phyloP scores from a whole-genome alignment of 2,113 vertebrate species.

The Chiloscyllium plagiosum region DNA sequence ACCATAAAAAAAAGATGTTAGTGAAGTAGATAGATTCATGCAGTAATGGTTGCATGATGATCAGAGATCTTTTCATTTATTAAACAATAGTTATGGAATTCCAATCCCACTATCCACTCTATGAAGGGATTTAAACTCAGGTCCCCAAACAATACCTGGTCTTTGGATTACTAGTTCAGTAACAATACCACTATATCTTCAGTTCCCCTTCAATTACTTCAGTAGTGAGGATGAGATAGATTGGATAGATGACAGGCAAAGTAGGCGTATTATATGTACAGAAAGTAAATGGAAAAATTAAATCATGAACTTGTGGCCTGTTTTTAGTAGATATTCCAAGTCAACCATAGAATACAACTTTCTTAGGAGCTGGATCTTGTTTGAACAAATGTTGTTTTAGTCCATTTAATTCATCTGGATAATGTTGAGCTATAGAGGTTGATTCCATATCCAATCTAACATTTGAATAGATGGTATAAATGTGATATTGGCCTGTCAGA shows the following conservation, averaged over 20 bases:
- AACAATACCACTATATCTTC: no score
- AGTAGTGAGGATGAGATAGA: background rate
- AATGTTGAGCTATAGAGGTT: background rate
- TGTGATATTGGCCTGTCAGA: background rate
- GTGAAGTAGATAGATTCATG: no score
- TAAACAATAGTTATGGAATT: no score
- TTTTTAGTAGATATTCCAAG: background rate
- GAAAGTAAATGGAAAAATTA: conserved; percentile 3
- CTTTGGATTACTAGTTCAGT: no score
- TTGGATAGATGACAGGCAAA: background rate
- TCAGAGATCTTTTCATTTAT: no score
- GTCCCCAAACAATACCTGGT: no score
- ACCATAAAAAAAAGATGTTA: no score
- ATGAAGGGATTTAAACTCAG: no score
- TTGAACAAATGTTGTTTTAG: background rate
- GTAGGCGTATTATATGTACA: background rate
- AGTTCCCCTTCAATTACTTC: background rate
- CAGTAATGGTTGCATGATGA: no score
- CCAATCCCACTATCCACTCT: no score
- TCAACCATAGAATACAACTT: background rate
- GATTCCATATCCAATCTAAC: background rate
- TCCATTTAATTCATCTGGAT: background rate
- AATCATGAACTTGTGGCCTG: background rate
- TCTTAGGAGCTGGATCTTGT: background rate
- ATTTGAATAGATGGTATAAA: background rate